Evolutionary conservation across 2,888 invertebrate genomes (phyloP).

Genomic region (Dicyrtomina minuta): DNA sequence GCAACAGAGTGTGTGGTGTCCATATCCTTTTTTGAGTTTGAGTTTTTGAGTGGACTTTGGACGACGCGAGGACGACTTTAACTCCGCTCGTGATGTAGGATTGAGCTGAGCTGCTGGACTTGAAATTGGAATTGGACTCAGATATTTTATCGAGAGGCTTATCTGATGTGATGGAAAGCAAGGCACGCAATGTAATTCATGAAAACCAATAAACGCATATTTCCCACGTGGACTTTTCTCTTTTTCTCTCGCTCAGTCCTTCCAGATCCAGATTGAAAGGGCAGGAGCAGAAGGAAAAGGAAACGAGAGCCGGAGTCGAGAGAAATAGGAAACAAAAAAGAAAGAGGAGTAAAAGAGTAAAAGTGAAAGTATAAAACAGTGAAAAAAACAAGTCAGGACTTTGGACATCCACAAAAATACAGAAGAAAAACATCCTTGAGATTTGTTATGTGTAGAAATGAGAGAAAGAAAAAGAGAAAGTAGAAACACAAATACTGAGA

Average conservation of each 20-base stretch:
- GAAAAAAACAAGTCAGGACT: background rate
- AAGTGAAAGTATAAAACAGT: background rate
- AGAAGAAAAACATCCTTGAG: no score
- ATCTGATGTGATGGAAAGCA: constrained; percentile 20
- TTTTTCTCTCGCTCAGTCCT: background rate
- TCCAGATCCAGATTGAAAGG: no score
- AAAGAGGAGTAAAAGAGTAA: background rate
- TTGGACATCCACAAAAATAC: background rate
- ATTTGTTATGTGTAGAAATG: no score
- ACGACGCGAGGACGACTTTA: no score
- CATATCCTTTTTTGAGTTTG: no score
- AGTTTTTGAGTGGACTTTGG: background rate
- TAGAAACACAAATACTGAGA: no score
- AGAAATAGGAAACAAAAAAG: no score
- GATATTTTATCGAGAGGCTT: constrained; percentile 25
- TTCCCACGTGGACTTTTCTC: constrained; percentile 21
- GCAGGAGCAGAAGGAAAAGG: background rate
- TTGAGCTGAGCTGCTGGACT: background rate
- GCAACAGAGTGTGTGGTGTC: no score
- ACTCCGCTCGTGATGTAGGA: background rate
- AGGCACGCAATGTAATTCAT: constrained; percentile 20
- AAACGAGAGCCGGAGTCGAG: background rate
- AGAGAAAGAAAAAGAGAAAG: no score
- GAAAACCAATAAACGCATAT: constrained; percentile 21
- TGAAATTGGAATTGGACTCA: constrained; percentile 1